Evolutionary conservation across 2,888 invertebrate genomes (phyloP).

Genomic region (Lepidochrysops patricia): DNA sequence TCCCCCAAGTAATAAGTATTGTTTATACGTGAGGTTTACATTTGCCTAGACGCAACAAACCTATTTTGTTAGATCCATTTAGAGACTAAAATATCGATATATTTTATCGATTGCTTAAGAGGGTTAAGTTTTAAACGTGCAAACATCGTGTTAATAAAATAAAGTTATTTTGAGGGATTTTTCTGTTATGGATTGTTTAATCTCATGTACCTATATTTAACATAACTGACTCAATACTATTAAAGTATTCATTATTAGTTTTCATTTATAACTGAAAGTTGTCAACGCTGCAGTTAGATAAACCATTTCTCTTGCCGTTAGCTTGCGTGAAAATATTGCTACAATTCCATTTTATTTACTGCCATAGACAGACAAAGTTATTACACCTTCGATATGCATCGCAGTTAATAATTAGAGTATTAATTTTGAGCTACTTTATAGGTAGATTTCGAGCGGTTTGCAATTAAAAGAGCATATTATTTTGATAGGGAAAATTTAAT

Average conservation of each 20-base stretch:
- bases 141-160: no score
- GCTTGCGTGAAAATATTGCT: neutral
- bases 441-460: neutral
- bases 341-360: neutral
- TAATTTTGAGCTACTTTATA: neutral
- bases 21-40: neutral
- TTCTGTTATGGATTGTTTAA: no score
- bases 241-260: neutral
- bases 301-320: neutral
- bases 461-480: no score
- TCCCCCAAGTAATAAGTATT: neutral
- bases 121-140: no score
- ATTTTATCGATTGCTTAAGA: neutral
- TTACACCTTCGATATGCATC: neutral
- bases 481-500: no score
- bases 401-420: neutral
- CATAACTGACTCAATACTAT: neutral
- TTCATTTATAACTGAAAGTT: slow-evolving; percentile 8
- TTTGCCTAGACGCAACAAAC: neutral
- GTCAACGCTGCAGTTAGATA: neutral
- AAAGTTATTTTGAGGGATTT: no score
- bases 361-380: slow-evolving; percentile 1
- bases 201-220: neutral
- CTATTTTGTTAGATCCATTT: neutral
- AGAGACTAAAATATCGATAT: neutral